Percentiles rank a stretch among this genome's conserved stretches.
Conservation (phyloP, 2,113 vertebrate genomes). For the Empidonax traillii region DNA sequence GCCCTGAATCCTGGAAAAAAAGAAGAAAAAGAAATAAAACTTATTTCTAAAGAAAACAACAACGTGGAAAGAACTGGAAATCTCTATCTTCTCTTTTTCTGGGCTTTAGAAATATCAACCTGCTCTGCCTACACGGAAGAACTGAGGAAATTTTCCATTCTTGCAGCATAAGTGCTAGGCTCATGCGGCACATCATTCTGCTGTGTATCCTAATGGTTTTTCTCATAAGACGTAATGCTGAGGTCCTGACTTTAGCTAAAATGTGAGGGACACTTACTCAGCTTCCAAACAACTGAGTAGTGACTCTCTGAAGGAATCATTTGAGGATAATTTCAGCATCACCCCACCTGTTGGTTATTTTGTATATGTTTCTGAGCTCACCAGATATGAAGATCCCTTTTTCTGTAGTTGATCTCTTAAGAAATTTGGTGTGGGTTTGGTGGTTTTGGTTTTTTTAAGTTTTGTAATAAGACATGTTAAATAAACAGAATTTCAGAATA, state of each 20-base stretch:
- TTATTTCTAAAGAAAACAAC: neutral
- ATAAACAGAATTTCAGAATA: neutral
- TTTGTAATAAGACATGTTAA: neutral
- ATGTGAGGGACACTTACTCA: neutral
- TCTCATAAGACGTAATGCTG: neutral
- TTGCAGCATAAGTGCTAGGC: neutral
- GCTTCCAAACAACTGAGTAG: neutral
- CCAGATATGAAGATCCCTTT: neutral
- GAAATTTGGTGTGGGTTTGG: neutral
- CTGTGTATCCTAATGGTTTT: neutral
- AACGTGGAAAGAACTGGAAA: neutral
- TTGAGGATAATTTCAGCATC: neutral
- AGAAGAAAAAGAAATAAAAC: neutral
- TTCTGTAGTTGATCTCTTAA: neutral
- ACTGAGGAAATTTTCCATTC: neutral
- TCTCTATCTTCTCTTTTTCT: neutral
- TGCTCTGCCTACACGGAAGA: neutral
- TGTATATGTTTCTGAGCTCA: neutral
- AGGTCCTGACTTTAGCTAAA: neutral
- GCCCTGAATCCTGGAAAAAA: neutral
- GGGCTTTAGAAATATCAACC: neutral
- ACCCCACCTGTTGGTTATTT: neutral
- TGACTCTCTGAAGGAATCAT: neutral
- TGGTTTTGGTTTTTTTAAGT: neutral
- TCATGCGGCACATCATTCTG: neutral